Evolutionary conservation across 2,888 invertebrate genomes (phyloP).

Genomic region (Rhyacophila evoluta): DNA sequence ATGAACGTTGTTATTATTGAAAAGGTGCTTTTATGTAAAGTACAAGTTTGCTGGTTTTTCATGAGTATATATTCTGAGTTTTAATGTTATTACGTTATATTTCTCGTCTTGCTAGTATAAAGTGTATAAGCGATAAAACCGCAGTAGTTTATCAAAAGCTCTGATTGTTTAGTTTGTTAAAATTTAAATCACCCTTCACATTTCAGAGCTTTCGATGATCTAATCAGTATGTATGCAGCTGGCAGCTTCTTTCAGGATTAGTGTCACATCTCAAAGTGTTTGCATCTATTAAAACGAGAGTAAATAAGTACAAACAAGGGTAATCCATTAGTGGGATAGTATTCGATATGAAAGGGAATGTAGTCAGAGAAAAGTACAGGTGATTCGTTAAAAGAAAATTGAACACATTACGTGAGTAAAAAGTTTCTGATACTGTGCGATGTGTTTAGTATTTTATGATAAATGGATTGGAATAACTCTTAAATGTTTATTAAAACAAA

Average conservation of each 20-base stretch:
- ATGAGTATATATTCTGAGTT: too few relatives aligned
- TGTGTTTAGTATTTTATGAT: too few relatives aligned
- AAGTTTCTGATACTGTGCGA: too few relatives aligned
- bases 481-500: too few relatives aligned
- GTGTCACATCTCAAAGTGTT: slow-evolving; percentile 38
- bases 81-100: too few relatives aligned
- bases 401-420: too few relatives aligned
- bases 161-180: background rate
- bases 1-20: too few relatives aligned
- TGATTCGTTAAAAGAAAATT: background rate
- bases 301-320: slow-evolving; percentile 45
- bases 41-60: too few relatives aligned
- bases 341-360: background rate
- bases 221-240: slow-evolving; percentile 53
- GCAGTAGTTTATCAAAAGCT: background rate
- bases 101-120: too few relatives aligned
- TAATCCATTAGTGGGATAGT: slow-evolving; percentile 46
- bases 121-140: background rate
- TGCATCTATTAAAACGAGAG: slow-evolving; percentile 40
- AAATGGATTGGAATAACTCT: too few relatives aligned
- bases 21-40: too few relatives aligned
- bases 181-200: background rate
- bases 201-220: background rate
- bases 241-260: slow-evolving; percentile 49
- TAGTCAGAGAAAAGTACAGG: background rate